Percentiles rank a stretch among this genome's conserved stretches.
phyloP scores from a whole-genome alignment of 2,888 invertebrate genomes.

The Elysia crispata region DNA sequence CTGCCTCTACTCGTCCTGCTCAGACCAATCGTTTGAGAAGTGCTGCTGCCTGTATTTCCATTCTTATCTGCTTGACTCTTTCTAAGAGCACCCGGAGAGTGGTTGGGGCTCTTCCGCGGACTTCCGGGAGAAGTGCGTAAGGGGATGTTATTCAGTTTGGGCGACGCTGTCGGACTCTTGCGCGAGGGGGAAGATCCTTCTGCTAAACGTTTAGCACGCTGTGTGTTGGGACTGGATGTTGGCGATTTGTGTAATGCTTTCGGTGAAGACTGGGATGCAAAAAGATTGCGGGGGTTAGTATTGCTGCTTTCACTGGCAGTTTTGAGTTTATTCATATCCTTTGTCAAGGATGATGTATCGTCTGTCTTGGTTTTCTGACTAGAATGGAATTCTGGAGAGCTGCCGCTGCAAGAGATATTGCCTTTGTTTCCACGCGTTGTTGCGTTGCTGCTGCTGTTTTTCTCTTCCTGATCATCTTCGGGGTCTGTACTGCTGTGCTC shows the following conservation, averaged over 20 bases:
- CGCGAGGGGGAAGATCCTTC: not conserved
- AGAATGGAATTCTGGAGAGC: no score
- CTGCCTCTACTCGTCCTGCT: not conserved
- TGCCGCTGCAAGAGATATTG: not conserved
- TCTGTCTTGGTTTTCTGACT: no score
- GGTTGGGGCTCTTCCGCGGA: not conserved
- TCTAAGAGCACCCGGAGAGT: no score
- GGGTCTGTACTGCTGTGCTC: not conserved
- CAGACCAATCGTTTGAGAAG: no score
- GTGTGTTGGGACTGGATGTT: no score
- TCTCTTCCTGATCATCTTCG: not conserved
- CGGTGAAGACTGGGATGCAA: no score
- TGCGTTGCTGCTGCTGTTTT: not conserved
- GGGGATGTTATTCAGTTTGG: not conserved
- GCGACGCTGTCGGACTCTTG: not conserved
- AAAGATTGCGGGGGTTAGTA: no score
- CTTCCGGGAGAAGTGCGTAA: not conserved
- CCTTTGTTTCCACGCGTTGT: not conserved
- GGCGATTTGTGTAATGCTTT: no score
- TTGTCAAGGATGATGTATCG: conserved; percentile 9
- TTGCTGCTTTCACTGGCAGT: not conserved
- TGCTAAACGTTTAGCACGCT: no score
- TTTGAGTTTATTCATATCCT: conserved; percentile 20
- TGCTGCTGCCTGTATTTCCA: no score
- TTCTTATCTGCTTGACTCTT: no score